These are phyloP conservation scores for Bostrychus sinensis DNA, from an alignment of 2,113 vertebrate species.

Conservation along the genomic window DNA sequence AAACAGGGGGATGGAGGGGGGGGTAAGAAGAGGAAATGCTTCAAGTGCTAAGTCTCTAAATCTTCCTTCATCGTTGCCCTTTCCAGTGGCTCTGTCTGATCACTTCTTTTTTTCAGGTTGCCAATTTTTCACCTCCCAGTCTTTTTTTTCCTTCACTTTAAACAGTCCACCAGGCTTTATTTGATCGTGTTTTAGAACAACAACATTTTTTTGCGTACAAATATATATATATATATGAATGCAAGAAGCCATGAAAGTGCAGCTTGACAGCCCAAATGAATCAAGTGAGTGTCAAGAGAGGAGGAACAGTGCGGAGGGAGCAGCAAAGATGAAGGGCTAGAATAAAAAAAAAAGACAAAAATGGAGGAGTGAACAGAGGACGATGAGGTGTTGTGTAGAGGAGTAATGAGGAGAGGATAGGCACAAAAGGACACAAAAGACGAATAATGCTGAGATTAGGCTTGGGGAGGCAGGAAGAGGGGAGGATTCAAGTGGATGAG, in stretches of 20 bases:
- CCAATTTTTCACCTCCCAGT: slow-evolving; percentile 5
- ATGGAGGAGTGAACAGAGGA: slow-evolving; percentile 7
- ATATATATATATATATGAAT: slow-evolving; percentile 22
- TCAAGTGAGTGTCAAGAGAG: slow-evolving; percentile 22
- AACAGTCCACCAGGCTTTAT: slow-evolving; percentile 32
- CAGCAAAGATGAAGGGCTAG: not conserved
- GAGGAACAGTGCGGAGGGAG: slow-evolving; percentile 7
- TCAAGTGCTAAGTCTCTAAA: not conserved
- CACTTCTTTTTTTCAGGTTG: slow-evolving; percentile 12
- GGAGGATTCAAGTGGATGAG: slow-evolving; percentile 28
- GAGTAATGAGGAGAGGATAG: not conserved
- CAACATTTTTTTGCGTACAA: slow-evolving; percentile 21
- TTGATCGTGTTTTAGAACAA: slow-evolving; percentile 47
- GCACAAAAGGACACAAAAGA: slow-evolving; percentile 18
- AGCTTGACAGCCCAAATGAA: slow-evolving; percentile 27
- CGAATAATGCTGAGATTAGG: slow-evolving; percentile 31
- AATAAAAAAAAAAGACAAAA: slow-evolving; percentile 15
- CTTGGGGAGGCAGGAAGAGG: slow-evolving; percentile 19
- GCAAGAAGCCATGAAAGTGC: slow-evolving; percentile 15
- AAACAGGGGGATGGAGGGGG: slow-evolving; percentile 2
- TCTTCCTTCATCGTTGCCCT: not conserved
- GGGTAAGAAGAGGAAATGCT: slow-evolving; percentile 36
- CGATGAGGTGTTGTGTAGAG: slow-evolving; percentile 17
- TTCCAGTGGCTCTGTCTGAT: slow-evolving; percentile 12
- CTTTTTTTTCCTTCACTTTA: slow-evolving; percentile 37